Percentiles rank a stretch among this genome's conserved stretches.
These are phyloP conservation scores for Takifugu flavidus DNA, from an alignment of 2,113 vertebrate genomes.

Conservation along the genomic window DNA sequence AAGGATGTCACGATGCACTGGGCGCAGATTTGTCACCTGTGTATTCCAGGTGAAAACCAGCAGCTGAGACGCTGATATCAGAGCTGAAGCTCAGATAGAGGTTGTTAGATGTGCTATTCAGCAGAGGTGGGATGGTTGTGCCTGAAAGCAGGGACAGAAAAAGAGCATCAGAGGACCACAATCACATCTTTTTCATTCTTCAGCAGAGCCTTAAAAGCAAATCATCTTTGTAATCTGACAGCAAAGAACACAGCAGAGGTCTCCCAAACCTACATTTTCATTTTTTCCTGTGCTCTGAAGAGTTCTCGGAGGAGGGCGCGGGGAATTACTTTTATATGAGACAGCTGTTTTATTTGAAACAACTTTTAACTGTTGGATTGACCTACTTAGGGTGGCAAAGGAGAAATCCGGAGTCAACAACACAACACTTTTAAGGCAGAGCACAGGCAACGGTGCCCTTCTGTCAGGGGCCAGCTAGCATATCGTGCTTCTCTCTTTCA, in stretches of 20 bases:
- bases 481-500: no score
- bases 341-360: conserved; percentile 55
- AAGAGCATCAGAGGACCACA: conserved; percentile 23
- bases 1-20: no score
- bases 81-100: conserved; percentile 93
- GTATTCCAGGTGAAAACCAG: conserved; percentile 97
- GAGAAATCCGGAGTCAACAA: conserved; percentile 41
- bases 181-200: conserved; percentile 30
- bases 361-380: conserved; percentile 58
- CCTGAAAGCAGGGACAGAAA: conserved; percentile 68
- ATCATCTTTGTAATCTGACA: conserved; percentile 48
- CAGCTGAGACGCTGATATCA: conserved; percentile 97
- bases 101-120: conserved; percentile 98
- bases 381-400: conserved; percentile 54
- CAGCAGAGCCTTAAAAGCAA: conserved; percentile 35
- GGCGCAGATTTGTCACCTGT: conserved; percentile 80
- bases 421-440: background rate
- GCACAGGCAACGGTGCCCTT: conserved; percentile 1
- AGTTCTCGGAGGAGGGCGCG: conserved; percentile 31
- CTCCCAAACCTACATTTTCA: conserved; percentile 40
- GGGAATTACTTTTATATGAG: conserved; percentile 56
- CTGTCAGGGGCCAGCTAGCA: background rate
- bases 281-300: conserved; percentile 28
- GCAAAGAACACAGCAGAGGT: conserved; percentile 52
- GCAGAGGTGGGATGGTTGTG: conserved; percentile 92